phyloP scores from a whole-genome alignment of 37 sponge, comb jelly and placozoan species.

The Aplysina aerophoba region DNA sequence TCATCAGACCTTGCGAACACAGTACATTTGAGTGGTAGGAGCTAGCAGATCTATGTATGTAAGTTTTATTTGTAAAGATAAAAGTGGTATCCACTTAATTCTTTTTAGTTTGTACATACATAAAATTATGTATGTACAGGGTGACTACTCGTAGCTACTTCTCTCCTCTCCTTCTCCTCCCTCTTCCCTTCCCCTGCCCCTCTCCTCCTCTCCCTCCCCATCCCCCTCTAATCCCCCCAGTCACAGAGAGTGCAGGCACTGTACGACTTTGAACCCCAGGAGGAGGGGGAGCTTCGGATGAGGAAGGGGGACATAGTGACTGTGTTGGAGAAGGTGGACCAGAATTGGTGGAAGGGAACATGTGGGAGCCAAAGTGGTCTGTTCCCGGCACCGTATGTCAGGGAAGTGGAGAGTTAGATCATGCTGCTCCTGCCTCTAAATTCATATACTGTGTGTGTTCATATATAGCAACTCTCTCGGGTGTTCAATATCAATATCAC shows the following conservation, averaged over 20 bases:
- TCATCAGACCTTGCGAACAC: no score
- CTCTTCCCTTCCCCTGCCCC: not conserved
- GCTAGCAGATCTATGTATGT: no score
- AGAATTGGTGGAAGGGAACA: slow-evolving; percentile 96
- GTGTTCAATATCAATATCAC: no score
- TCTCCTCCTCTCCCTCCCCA: not conserved
- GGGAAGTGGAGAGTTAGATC: not conserved
- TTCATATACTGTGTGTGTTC: not conserved
- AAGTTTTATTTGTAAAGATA: no score
- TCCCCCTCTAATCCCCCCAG: not conserved
- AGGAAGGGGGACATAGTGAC: slow-evolving; percentile 84
- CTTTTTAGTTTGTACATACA: not conserved
- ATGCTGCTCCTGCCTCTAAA: not conserved
- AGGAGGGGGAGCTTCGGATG: slow-evolving; percentile 83
- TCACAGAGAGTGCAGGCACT: not conserved
- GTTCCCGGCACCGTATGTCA: slow-evolving; percentile 93
- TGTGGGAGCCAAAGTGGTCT: slow-evolving; percentile 72
- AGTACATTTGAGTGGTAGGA: no score
- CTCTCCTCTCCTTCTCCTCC: slow-evolving; percentile 52
- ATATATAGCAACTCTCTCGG: no score
- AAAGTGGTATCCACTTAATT: no score
- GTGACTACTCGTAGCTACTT: slow-evolving; percentile 13
- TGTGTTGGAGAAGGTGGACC: slow-evolving; percentile 90
- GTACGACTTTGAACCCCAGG: slow-evolving; percentile 95
- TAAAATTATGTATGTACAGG: not conserved